Percentiles rank a stretch among this genome's conserved stretches.
phyloP scores from a whole-genome alignment of 2,113 vertebrate genomes.

The Atrichornis clamosus region DNA sequence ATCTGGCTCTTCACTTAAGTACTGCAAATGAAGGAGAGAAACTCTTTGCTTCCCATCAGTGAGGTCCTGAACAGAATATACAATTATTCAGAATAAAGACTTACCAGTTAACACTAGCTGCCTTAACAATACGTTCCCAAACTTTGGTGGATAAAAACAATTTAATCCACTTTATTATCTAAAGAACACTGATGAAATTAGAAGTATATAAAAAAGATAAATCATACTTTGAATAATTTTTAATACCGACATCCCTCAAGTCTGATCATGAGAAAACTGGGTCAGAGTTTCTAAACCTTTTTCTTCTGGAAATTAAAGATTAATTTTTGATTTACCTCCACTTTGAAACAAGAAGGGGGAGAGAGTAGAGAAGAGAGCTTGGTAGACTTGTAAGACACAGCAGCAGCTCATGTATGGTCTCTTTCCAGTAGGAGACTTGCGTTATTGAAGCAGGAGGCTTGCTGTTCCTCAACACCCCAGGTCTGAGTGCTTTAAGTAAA shows the following conservation, averaged over 20 bases:
- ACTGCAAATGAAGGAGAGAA: slow-evolving; percentile 42
- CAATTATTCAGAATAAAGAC: slow-evolving; percentile 58
- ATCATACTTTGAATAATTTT: neutral
- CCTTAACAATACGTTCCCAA: neutral
- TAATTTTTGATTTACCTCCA: neutral
- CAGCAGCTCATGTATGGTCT: neutral
- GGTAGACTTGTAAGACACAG: neutral
- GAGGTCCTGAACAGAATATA: slow-evolving; percentile 45
- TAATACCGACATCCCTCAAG: neutral
- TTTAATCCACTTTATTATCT: slow-evolving; percentile 21
- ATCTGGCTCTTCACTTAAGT: slow-evolving; percentile 59
- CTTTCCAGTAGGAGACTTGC: neutral
- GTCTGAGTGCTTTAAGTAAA: neutral
- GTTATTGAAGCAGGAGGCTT: neutral
- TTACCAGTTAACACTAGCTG: slow-evolving; percentile 48
- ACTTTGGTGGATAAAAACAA: slow-evolving; percentile 26
- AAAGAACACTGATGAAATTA: slow-evolving; percentile 16
- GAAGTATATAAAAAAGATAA: neutral
- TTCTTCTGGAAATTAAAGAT: neutral
- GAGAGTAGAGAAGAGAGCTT: neutral
- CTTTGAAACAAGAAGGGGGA: neutral
- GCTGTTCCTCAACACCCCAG: neutral
- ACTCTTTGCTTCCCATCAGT: slow-evolving; percentile 46
- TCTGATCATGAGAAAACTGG: neutral
- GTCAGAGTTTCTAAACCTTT: neutral